These are phyloP conservation scores for Agrilus cyanescens DNA, from an alignment of 2,888 invertebrate genomes.

Conservation along the genomic window DNA sequence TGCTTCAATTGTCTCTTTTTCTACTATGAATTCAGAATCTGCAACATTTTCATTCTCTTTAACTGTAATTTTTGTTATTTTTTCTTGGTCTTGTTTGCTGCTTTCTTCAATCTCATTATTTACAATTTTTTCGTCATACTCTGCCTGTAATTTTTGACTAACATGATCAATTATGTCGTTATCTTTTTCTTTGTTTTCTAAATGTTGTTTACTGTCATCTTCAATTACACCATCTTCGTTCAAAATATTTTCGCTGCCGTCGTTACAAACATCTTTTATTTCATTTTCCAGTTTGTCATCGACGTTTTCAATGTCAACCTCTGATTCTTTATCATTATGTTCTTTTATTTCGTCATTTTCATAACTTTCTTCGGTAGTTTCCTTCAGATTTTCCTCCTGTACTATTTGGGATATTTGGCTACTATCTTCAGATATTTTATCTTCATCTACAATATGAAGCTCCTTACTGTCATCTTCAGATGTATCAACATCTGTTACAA, in stretches of 20 bases:
- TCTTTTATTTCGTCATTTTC: not conserved
- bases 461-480: not conserved
- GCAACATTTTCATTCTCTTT: slow-evolving; percentile 1
- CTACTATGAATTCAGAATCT: slow-evolving; percentile 1
- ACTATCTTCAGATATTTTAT: not conserved
- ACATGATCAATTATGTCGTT: not conserved
- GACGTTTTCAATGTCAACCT: not conserved
- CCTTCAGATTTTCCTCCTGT: too few species aligned
- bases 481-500: not conserved
- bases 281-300: not conserved
- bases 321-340: not conserved
- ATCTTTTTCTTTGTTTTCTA: too few species aligned
- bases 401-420: too few species aligned
- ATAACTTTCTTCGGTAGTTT: not conserved
- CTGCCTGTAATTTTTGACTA: not conserved
- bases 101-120: not conserved
- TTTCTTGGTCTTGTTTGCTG: not conserved
- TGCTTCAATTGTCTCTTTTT: slow-evolving; percentile 1
- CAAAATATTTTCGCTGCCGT: not conserved
- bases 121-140: not conserved
- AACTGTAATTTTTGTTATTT: slow-evolving; percentile 1
- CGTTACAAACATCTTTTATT: not conserved
- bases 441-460: not conserved
- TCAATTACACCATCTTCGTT: not conserved
- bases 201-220: too few species aligned